Evolutionary conservation across 2,888 invertebrate genomes (phyloP).

Genomic region (Ischnus inquisitorius): DNA sequence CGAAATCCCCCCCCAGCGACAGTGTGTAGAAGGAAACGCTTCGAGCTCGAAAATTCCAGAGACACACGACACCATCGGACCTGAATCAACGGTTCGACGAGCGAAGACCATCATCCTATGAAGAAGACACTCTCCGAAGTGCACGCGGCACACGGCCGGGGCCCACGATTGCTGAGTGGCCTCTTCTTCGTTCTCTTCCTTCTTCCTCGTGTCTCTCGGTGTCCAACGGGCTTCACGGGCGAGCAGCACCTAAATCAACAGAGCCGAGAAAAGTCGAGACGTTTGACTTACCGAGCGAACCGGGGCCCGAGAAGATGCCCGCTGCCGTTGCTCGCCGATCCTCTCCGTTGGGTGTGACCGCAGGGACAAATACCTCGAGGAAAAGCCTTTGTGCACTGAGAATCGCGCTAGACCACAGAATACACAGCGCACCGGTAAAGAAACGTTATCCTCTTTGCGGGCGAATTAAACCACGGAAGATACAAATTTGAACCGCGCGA

Average conservation of each 20-base stretch:
- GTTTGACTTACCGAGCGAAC: conserved; percentile 40
- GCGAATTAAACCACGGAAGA: not conserved
- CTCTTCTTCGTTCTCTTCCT: conserved; percentile 19
- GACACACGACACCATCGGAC: not conserved
- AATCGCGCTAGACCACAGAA: conserved; percentile 9
- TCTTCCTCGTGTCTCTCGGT: conserved; percentile 9
- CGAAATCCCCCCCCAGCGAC: not conserved
- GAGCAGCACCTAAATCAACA: conserved; percentile 46
- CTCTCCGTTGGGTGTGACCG: conserved; percentile 22
- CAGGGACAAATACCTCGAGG: not conserved
- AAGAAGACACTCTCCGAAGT: conserved; percentile 25
- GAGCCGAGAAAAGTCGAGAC: conserved; percentile 40
- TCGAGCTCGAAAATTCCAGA: conserved; percentile 6
- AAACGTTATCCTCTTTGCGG: not conserved
- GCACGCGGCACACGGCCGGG: conserved; percentile 10
- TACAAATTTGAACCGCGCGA: not conserved
- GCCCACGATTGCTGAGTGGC: conserved; percentile 41
- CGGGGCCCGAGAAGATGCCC: not conserved
- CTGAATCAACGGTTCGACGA: conserved; percentile 5
- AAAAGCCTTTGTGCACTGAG: conserved; percentile 10
- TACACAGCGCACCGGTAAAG: not conserved
- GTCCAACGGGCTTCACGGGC: conserved; percentile 30
- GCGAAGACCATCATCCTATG: conserved; percentile 5
- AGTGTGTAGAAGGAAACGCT: conserved; percentile 1
- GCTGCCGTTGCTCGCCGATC: not conserved